Conservation (phyloP, 2,888 invertebrate species). For the Lycocerus yunnanus region DNA sequence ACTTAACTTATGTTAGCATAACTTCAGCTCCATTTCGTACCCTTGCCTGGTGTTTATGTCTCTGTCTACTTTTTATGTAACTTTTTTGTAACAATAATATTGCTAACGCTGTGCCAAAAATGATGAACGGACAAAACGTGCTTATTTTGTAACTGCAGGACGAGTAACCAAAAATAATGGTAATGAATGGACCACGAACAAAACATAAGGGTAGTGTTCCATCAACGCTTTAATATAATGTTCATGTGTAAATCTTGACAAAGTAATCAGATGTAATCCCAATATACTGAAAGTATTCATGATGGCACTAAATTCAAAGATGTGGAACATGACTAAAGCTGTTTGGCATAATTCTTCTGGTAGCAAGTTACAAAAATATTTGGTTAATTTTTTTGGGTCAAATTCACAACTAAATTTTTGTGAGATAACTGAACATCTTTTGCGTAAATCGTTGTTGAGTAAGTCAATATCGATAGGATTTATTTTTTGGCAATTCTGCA, state of each 20-base stretch:
- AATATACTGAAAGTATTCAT: constrained; percentile 64
- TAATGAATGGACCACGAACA: constrained; percentile 79
- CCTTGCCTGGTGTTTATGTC: constrained; percentile 57
- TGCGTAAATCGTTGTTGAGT: constrained; percentile 76
- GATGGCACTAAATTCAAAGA: constrained; percentile 74
- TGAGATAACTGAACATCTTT: constrained; percentile 80
- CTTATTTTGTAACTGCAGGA: constrained; percentile 67
- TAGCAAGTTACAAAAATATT: constrained; percentile 24
- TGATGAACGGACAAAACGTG: constrained; percentile 69
- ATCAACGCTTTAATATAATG: constrained; percentile 69
- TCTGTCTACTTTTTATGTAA: constrained; percentile 61
- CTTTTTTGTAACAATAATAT: constrained; percentile 67
- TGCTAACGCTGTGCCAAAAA: constrained; percentile 77
- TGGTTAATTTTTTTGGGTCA: constrained; percentile 46
- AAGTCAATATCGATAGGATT: constrained; percentile 60
- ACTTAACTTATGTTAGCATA: no score
- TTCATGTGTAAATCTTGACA: constrained; percentile 75
- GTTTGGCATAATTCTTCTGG: constrained; percentile 60
- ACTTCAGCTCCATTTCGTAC: constrained; percentile 80
- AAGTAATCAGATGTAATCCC: constrained; percentile 67
- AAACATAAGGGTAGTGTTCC: constrained; percentile 63
- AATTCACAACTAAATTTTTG: constrained; percentile 62
- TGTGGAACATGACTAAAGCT: constrained; percentile 76
- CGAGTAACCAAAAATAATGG: constrained; percentile 75
- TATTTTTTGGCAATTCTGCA: no score